A percentile compares a stretch with the other conserved stretches of the same genome.
These are phyloP conservation scores for Coptodon bakossiorum DNA, from an alignment of 2,113 vertebrate genomes.

Conservation along the genomic window DNA sequence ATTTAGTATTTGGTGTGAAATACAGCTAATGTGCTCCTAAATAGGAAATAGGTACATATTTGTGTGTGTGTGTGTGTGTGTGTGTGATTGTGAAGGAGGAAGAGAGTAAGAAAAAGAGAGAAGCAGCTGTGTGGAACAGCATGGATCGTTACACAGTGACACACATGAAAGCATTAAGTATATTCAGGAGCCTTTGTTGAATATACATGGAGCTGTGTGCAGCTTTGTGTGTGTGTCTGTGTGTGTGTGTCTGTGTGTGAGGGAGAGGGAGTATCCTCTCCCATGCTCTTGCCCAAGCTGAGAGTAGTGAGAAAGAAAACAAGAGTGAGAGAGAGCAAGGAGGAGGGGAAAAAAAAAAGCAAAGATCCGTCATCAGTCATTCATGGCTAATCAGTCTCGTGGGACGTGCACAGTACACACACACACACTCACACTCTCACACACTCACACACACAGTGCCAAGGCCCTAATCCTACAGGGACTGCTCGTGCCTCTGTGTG, in stretches of 20 bases:
- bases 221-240: not conserved
- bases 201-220: constrained; percentile 66
- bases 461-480: constrained; percentile 68
- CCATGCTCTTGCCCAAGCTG: constrained; percentile 33
- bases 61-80: constrained; percentile 12
- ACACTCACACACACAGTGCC: constrained; percentile 10
- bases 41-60: constrained; percentile 39
- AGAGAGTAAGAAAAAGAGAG: constrained; percentile 35
- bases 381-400: constrained; percentile 74
- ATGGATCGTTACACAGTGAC: constrained; percentile 72
- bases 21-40: constrained; percentile 45
- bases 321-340: constrained; percentile 25
- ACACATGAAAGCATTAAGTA: constrained; percentile 73
- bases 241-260: not conserved
- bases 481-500: constrained; percentile 58
- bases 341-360: constrained; percentile 15
- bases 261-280: constrained; percentile 19
- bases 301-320: constrained; percentile 57
- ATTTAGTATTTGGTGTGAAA: constrained; percentile 27
- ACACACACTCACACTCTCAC: constrained; percentile 22
- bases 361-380: constrained; percentile 75
- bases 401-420: constrained; percentile 43
- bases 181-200: constrained; percentile 70
- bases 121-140: constrained; percentile 70
- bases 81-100: not conserved